phyloP scores from a whole-genome alignment of 2,888 invertebrate genomes.

The Aproaerema taeniolella region DNA sequence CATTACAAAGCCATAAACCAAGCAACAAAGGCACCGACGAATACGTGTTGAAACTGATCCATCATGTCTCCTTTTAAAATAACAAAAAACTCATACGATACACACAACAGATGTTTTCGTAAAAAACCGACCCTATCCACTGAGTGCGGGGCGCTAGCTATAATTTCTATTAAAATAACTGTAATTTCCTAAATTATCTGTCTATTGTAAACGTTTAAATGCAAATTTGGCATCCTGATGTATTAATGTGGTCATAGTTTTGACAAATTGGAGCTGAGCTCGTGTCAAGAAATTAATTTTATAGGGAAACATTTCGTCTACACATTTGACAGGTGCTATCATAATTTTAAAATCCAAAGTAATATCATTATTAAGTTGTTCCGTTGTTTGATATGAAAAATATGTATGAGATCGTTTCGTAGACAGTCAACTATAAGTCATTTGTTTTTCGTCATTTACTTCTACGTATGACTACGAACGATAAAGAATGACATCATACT shows the following conservation, averaged over 20 bases:
- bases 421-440: too few species aligned
- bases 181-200: constrained; percentile 63
- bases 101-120: constrained; percentile 73
- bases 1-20: constrained; percentile 74
- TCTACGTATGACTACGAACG: constrained; percentile 15
- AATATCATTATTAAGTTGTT: constrained; percentile 6
- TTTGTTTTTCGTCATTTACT: not conserved
- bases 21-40: constrained; percentile 72
- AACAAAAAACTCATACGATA: constrained; percentile 68
- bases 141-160: constrained; percentile 41
- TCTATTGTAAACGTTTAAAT: constrained; percentile 64
- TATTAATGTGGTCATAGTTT: constrained; percentile 60
- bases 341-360: constrained; percentile 2
- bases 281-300: constrained; percentile 44
- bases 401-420: not conserved
- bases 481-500: constrained; percentile 14
- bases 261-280: constrained; percentile 52
- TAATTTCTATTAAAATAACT: constrained; percentile 66
- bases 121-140: constrained; percentile 64
- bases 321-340: constrained; percentile 23
- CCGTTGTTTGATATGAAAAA: not conserved
- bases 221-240: constrained; percentile 62
- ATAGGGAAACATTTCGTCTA: constrained; percentile 24
- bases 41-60: constrained; percentile 76
- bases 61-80: constrained; percentile 76